Percentiles rank a stretch among this genome's conserved stretches.
Conservation (phyloP, 2,113 vertebrate genomes). For the Passer montanus region DNA sequence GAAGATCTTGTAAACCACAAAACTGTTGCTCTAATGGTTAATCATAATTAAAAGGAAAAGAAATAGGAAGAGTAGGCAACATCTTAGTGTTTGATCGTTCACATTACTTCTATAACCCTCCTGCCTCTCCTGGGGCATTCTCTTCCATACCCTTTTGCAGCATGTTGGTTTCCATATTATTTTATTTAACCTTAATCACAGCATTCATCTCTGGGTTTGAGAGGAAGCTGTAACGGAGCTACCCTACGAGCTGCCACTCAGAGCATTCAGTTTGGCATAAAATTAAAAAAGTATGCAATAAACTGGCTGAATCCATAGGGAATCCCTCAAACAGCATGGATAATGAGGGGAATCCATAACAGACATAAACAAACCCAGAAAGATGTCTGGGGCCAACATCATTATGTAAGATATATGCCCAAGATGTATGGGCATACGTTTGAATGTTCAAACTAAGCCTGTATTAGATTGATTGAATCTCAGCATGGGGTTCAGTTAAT, state of each 20-base stretch:
- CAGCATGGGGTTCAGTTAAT: slow-evolving; percentile 81
- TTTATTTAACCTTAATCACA: slow-evolving; percentile 72
- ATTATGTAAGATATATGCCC: slow-evolving; percentile 84
- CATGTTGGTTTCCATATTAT: slow-evolving; percentile 35
- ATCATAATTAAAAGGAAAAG: slow-evolving; percentile 46
- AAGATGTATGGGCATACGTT: slow-evolving; percentile 78
- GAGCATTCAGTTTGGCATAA: slow-evolving; percentile 75
- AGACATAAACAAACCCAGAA: slow-evolving; percentile 88
- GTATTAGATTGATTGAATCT: slow-evolving; percentile 80
- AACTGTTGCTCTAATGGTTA: slow-evolving; percentile 52
- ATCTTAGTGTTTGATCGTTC: neutral
- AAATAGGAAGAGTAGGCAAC: slow-evolving; percentile 1
- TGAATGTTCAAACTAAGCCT: slow-evolving; percentile 78
- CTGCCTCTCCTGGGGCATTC: neutral
- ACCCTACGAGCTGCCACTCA: slow-evolving; percentile 43
- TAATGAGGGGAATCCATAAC: slow-evolving; percentile 93
- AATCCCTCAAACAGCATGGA: slow-evolving; percentile 88
- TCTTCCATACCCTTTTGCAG: neutral
- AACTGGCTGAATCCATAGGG: slow-evolving; percentile 82
- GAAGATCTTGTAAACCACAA: slow-evolving; percentile 33
- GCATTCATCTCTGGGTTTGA: slow-evolving; percentile 59
- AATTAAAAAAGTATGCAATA: slow-evolving; percentile 82
- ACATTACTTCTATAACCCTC: neutral
- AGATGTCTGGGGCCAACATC: slow-evolving; percentile 82
- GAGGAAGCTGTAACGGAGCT: slow-evolving; percentile 57